Conservation (phyloP, 2,113 vertebrate species). For the Corapipo altera region DNA sequence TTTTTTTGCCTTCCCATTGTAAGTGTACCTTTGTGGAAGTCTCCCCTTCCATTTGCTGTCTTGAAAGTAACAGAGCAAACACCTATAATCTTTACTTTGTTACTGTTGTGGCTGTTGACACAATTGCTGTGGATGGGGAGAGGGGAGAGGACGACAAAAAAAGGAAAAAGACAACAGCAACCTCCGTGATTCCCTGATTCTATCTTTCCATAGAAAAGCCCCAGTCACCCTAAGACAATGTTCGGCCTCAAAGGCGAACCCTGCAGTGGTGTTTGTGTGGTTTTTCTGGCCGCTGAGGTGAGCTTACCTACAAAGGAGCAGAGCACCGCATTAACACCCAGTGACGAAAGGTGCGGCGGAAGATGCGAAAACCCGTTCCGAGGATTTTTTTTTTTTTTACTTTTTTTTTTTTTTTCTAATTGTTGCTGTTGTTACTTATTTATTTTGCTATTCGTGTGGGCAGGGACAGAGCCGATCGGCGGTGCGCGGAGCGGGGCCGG, state of each 20-base stretch:
- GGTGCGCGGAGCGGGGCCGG: neutral
- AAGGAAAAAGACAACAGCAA: neutral
- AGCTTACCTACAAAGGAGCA: neutral
- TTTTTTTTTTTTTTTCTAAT: neutral
- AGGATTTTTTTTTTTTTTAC: neutral
- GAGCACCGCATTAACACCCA: neutral
- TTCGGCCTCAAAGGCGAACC: neutral
- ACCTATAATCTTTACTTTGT: neutral
- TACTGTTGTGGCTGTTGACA: neutral
- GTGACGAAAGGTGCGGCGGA: neutral
- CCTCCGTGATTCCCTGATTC: neutral
- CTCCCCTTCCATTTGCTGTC: neutral
- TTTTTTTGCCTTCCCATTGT: neutral
- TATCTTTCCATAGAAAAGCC: neutral
- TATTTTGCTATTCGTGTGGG: neutral
- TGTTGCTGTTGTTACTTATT: neutral
- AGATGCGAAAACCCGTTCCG: neutral
- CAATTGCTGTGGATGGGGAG: neutral
- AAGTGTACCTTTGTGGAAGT: neutral
- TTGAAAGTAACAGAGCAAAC: neutral
- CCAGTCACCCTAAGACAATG: neutral
- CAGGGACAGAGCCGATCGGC: neutral
- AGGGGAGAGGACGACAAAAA: accelerated
- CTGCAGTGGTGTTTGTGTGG: neutral
- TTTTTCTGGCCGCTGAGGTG: neutral